phyloP scores from a whole-genome alignment of 2,797 vertebrate species.

The Rachycentron canadum region DNA sequence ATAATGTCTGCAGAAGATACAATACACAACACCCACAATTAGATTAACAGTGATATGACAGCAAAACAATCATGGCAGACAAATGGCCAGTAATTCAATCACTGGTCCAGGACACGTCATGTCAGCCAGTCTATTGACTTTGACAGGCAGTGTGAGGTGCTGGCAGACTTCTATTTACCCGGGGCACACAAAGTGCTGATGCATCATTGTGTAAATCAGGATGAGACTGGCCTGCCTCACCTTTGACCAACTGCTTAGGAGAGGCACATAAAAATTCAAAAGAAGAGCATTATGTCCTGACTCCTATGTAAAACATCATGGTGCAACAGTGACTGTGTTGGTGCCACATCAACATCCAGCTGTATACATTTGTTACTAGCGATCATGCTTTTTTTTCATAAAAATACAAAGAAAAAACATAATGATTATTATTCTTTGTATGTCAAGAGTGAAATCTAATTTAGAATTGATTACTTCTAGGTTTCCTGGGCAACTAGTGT shows the following conservation, averaged over 20 bases:
- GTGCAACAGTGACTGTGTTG: neutral
- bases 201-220: constrained; percentile 81
- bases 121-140: constrained; percentile 80
- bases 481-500: constrained; percentile 20
- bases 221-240: constrained; percentile 67
- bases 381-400: neutral
- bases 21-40: constrained; percentile 55
- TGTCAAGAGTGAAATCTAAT: neutral
- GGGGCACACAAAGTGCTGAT: constrained; percentile 80
- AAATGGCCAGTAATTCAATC: constrained; percentile 86
- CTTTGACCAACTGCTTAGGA: constrained; percentile 60
- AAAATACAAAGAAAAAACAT: neutral
- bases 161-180: constrained; percentile 79
- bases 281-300: neutral
- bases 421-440: neutral
- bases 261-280: constrained; percentile 31
- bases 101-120: constrained; percentile 79
- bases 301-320: constrained; percentile 6
- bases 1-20: constrained; percentile 47
- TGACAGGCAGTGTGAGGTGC: constrained; percentile 75
- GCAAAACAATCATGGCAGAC: constrained; percentile 81
- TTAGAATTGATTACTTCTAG: constrained; percentile 6
- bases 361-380: neutral
- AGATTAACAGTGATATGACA: constrained; percentile 77
- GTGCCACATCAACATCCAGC: neutral